Evolutionary conservation across 1,140 invertebrate species (phyloP).

Genomic region (Stenopsyche tienmushanensis): DNA sequence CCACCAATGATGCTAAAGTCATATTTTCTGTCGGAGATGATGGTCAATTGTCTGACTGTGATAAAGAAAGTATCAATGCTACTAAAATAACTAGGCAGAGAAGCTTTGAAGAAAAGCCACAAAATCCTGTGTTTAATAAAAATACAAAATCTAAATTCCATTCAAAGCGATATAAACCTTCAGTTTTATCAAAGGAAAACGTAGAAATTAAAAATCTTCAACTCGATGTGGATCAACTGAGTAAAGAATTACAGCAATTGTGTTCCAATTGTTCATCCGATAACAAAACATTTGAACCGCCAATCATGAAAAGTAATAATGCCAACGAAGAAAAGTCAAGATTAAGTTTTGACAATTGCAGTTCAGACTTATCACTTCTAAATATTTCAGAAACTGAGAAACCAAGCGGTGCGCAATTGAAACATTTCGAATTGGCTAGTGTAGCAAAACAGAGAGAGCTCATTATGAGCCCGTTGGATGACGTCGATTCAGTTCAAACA

Average conservation of each 20-base stretch:
- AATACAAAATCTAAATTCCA: background rate
- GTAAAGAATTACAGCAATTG: conserved; percentile 15
- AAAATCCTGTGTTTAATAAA: too few relatives aligned
- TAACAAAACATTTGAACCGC: background rate
- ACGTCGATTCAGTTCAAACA: background rate
- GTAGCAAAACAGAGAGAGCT: too few relatives aligned
- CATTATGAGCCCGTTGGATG: background rate
- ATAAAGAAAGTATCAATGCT: background rate
- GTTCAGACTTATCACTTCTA: background rate
- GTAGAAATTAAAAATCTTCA: conserved; percentile 17
- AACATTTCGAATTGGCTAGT: background rate
- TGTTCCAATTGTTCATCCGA: conserved; percentile 9
- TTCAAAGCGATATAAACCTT: background rate
- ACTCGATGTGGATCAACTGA: conserved; percentile 11
- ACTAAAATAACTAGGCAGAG: background rate
- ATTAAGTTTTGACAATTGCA: background rate
- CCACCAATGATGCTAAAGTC: conserved; percentile 30
- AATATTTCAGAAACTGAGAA: background rate
- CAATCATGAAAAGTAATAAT: background rate
- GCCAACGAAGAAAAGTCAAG: background rate
- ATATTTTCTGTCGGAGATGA: conserved; percentile 36
- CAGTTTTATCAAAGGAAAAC: conserved; percentile 13
- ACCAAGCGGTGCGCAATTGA: background rate
- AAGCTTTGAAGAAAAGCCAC: conserved; percentile 10
- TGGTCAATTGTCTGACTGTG: background rate